phyloP scores from a whole-genome alignment of 1,140 invertebrate genomes.

The Pseudachorutes palmiensis region DNA sequence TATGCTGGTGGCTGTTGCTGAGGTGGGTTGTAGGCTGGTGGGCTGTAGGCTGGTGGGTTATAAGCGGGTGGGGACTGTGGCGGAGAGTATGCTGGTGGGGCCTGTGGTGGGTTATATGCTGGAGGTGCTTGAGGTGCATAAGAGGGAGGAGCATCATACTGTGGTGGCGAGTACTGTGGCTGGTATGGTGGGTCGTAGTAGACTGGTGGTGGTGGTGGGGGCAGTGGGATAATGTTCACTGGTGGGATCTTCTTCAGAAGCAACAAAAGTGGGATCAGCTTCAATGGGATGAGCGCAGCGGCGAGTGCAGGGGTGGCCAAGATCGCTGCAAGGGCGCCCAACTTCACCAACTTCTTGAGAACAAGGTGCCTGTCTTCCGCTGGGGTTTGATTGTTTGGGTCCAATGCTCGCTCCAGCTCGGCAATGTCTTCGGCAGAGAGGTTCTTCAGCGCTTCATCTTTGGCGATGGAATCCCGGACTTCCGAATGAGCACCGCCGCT shows the following conservation, averaged over 20 bases:
- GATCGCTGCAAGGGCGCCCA: neutral
- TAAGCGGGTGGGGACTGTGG: neutral
- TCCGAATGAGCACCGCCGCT: neutral
- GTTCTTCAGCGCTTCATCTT: neutral
- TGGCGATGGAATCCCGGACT: neutral
- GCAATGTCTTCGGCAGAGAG: neutral
- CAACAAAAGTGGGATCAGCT: neutral
- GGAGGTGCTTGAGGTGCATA: neutral
- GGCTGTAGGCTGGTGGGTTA: neutral
- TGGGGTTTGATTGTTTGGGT: conserved; percentile 2
- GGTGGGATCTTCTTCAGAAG: conserved; percentile 1
- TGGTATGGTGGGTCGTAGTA: conserved; percentile 2
- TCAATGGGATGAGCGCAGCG: neutral
- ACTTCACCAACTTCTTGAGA: neutral
- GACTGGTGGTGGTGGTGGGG: conserved; percentile 3
- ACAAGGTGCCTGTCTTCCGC: conserved; percentile 1
- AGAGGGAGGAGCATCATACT: neutral
- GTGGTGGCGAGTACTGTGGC: neutral
- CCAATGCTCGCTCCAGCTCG: neutral
- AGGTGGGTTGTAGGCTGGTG: neutral
- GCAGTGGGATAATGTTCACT: conserved; percentile 1
- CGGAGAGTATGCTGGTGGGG: neutral
- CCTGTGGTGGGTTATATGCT: neutral
- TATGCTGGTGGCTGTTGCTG: too few species aligned
- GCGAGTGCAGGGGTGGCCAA: neutral